phyloP scores from a whole-genome alignment of 2,797 vertebrate genomes.

The Thunnus albacares region DNA sequence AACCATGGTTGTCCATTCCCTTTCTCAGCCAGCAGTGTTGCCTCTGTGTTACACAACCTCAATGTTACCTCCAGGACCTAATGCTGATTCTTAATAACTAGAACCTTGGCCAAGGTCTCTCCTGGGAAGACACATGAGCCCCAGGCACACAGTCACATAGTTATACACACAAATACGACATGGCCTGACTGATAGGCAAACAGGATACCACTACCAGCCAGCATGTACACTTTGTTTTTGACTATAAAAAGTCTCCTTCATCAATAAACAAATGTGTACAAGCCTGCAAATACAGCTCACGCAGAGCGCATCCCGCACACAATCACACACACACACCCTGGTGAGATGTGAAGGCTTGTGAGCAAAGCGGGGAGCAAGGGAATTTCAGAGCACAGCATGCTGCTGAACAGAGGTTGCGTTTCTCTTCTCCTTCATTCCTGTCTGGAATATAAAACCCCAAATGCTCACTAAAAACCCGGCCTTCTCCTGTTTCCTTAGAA shows the following conservation, averaged over 20 bases:
- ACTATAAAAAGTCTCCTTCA: conserved; percentile 55
- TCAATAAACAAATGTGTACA: conserved; percentile 63
- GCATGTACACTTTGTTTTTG: conserved; percentile 29
- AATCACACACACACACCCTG: conserved; percentile 53
- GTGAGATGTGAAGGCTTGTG: conserved; percentile 71
- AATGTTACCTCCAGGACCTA: conserved; percentile 42
- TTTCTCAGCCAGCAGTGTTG: conserved; percentile 28
- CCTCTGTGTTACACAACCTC: conserved; percentile 30
- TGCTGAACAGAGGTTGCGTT: conserved; percentile 67
- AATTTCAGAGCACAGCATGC: conserved; percentile 75
- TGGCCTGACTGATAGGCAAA: conserved; percentile 23
- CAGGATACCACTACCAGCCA: conserved; percentile 4
- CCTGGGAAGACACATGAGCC: conserved; percentile 24
- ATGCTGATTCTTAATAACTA: conserved; percentile 51
- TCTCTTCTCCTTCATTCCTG: conserved; percentile 62
- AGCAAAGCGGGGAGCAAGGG: conserved; percentile 60
- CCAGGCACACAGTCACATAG: conserved; percentile 8
- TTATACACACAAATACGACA: conserved; percentile 3
- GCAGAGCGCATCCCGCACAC: conserved; percentile 30
- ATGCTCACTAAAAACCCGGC: conserved; percentile 26
- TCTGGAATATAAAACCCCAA: conserved; percentile 68
- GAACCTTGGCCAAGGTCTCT: conserved; percentile 42
- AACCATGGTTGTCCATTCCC: neutral
- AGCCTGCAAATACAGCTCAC: conserved; percentile 37
- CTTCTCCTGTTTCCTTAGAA: conserved; percentile 56